phyloP scores from a whole-genome alignment of 2,113 vertebrate genomes.

The Phyllostomus hastatus region DNA sequence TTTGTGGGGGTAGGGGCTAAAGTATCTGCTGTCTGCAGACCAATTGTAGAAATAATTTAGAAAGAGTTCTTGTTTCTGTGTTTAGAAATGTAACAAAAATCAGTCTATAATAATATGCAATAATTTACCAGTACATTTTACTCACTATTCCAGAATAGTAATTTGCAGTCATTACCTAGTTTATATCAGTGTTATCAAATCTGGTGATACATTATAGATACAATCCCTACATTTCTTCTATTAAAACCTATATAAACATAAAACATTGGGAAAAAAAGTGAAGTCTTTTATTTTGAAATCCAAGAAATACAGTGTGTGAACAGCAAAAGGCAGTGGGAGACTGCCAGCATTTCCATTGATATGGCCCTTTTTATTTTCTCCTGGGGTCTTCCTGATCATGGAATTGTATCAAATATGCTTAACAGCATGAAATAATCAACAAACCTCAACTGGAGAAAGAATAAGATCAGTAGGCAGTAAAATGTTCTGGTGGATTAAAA shows the following conservation, averaged over 20 bases:
- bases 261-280: neutral
- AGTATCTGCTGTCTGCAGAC: neutral
- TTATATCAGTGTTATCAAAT: neutral
- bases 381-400: neutral
- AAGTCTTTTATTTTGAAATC: conserved; percentile 36
- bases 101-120: neutral
- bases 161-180: neutral
- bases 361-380: conserved; percentile 39
- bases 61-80: neutral
- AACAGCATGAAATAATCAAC: conserved; percentile 61
- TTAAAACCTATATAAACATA: neutral
- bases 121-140: neutral
- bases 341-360: neutral
- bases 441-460: neutral
- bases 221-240: neutral
- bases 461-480: neutral
- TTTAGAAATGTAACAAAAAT: neutral
- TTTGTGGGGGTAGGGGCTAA: neutral
- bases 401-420: conserved; percentile 55
- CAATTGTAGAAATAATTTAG: neutral
- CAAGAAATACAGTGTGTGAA: neutral
- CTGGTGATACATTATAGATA: neutral
- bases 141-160: neutral
- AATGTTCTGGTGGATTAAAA: conserved; percentile 25
- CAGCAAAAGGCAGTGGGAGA: neutral